Evolutionary conservation across 1,140 invertebrate species (phyloP), one percentile per base, ranked within the genome.

Genomic region (Cydia fagiglandana): DNA sequence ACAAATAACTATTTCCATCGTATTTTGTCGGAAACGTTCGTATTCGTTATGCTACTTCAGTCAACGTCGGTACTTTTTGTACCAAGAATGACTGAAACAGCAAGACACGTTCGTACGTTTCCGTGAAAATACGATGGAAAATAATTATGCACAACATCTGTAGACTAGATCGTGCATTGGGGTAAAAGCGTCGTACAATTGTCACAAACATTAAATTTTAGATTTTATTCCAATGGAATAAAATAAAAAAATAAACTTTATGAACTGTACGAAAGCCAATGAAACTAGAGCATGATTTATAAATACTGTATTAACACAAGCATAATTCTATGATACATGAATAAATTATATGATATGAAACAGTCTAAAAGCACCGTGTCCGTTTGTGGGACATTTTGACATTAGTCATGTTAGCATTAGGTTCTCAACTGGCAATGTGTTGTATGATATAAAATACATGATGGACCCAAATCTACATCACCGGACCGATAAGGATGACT

Each of bases 241-340:
- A 17, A 15, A 7, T 13, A 17, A 53, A 56, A 61, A 24, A 24
- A 1, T 24, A 10, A 61, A 61, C 10, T 61, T 61, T 61, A 61
- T 12, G 20, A 61, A 61, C 56, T 61, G 56, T 24, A 61, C 56
- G 56, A 12, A 70, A 70, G 66, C 66, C 66, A 70, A 70, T 70
- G 66, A 70, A 70, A 70, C 66, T 70, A 70, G 34, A 45, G 66
- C 66, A 45, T 70, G 66, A 70, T 70, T 70, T 41, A 70, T 70
- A 70, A 70, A 70, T 41, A 70, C 34, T 38, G n/a, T 70, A 70
- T 70, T 70, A 70, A 70, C 66, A 70, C 9, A 70, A 70, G 66
- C 66, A 70, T 70, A 38, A 41, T 20, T 41, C 38, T 70, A 70
- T 70, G 17, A 70, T 70, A 70, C 66, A 70, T 70, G 66, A 61